Base-by-base conservation (phyloP, 2,888 invertebrate genomes). In the Caenorhabditis sp. region DNA sequence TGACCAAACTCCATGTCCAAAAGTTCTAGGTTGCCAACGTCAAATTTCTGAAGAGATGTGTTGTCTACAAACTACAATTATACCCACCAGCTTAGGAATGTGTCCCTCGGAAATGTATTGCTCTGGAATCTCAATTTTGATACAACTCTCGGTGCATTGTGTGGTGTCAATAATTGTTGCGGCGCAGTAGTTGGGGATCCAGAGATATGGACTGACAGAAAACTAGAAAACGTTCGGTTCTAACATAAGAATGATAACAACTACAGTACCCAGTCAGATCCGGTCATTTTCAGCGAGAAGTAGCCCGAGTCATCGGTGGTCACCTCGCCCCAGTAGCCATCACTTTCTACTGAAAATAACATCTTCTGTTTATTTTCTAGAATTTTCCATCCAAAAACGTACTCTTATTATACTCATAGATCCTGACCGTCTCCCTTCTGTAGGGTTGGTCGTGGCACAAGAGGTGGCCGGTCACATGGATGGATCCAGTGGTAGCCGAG, bases 231-330 rank as follows among this genome's bases (percentile, higher is more conserved):
- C n/a, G n/a, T n/a, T n/a, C n/a, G n/a, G n/a, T n/a, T n/a, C n/a
- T 32, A n/a, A n/a, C 6, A 55, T 26, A 28, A 2, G 6, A 15
- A 15, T 15, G 11, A 40, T 3, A 15, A 40, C 6, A 13, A 15
- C 13, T 5, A 40, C 13, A 22, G 13, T 55, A 55, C 55, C 55
- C 28, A 56, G 35, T 56, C 56, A 3, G 1, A 28, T 11, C 15
- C 18, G 9, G 56, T 35, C 32, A 20, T 26, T 13, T 56, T 56
- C 56, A 56, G 13, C 56, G 56, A 56, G 11, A 56, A 56, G 35
- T 18, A 56, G 32, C 56, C 56, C 1, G n/a, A 8, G 28, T 32
- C 28, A 26, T 56, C 56, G 20, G 56, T 56, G 35, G 35, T 32
- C 18, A 1, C 32, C n/a, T 56, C 56, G 20, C 8, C 9, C 56